A percentile compares a stretch with the other conserved stretches of the same genome.
Evolutionary conservation across 2,797 vertebrate species (phyloP).

Genomic region (Halcyon smyrnensis): DNA sequence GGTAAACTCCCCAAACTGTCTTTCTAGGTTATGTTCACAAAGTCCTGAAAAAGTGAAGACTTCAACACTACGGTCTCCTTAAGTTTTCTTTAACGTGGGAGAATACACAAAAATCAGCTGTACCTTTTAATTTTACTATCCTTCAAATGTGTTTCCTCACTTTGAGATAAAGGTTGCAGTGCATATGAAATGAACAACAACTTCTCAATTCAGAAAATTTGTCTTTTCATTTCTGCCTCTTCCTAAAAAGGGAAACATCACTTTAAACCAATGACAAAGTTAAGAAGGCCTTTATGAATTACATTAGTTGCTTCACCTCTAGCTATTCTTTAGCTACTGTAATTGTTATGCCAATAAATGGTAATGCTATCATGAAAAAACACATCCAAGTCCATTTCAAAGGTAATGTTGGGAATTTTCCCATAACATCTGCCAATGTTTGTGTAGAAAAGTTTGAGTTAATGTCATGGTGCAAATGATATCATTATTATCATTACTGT

Average conservation of each 20-base stretch:
- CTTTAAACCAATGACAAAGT: neutral
- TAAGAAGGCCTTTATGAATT: neutral
- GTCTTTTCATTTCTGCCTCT: neutral
- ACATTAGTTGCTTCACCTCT: neutral
- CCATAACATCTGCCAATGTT: neutral
- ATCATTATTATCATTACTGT: neutral
- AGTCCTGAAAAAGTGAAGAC: neutral
- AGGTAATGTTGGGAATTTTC: neutral
- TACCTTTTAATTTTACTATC: neutral
- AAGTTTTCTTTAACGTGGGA: neutral
- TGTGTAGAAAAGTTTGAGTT: neutral
- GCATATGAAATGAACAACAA: neutral
- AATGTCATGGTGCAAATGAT: neutral
- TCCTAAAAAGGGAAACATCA: neutral
- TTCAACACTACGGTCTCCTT: neutral
- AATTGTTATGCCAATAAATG: neutral
- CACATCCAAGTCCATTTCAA: neutral
- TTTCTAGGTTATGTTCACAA: neutral
- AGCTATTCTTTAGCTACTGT: neutral
- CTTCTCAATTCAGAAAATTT: neutral
- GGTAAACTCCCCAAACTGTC: neutral
- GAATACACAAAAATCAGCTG: neutral
- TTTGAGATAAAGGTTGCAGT: neutral
- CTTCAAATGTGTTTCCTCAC: neutral
- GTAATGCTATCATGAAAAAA: neutral